A percentile compares a stretch with the other conserved stretches of the same genome.
phyloP scores from a whole-genome alignment of 2,113 vertebrate genomes.

The Nanger granti region DNA sequence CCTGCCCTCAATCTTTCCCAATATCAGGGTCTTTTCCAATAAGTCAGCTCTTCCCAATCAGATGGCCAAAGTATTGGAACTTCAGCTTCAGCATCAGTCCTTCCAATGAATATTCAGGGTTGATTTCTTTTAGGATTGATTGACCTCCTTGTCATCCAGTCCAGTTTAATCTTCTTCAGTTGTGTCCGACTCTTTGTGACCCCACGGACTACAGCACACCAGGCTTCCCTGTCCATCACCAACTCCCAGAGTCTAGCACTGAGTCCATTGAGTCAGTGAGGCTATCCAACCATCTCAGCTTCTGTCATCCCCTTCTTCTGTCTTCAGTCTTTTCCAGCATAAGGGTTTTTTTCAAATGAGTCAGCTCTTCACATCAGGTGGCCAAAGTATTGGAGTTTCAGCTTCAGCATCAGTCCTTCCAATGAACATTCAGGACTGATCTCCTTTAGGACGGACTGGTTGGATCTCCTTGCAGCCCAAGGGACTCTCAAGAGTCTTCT shows the following conservation, averaged over 20 bases:
- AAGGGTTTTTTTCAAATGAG: neutral
- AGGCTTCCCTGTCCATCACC: neutral
- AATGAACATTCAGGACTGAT: neutral
- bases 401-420: neutral
- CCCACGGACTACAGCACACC: neutral
- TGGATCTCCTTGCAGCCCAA: neutral
- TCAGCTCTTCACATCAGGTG: neutral
- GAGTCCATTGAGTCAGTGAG: neutral
- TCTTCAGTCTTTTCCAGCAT: neutral
- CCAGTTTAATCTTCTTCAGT: neutral
- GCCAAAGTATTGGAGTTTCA: neutral
- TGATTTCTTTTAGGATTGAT: neutral
- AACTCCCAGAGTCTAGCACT: neutral
- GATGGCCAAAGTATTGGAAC: neutral
- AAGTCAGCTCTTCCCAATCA: neutral
- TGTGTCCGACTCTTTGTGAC: neutral
- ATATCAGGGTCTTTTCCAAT: neutral
- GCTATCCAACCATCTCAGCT: neutral
- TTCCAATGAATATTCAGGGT: neutral
- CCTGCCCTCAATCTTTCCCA: neutral
- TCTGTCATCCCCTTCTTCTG: neutral
- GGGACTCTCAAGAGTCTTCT: neutral
- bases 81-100: neutral
- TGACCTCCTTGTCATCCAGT: neutral
- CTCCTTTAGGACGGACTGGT: neutral